Evolutionary conservation across 2,888 invertebrate genomes (phyloP).

Genomic region (Galerucella nymphaeae): DNA sequence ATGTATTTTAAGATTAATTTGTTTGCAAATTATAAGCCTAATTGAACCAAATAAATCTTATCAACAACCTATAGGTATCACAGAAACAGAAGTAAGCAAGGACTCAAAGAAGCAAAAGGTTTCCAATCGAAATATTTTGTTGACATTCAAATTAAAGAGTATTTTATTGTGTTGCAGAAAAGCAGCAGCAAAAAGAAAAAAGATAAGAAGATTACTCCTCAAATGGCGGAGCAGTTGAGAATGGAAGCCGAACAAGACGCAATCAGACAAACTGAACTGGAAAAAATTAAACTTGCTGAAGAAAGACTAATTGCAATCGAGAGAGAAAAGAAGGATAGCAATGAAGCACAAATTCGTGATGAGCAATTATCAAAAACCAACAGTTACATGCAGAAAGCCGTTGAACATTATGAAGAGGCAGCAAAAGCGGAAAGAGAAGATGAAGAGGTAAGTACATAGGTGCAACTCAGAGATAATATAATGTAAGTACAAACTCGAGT

Average conservation of each 20-base stretch:
- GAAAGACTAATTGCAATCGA: constrained; percentile 56
- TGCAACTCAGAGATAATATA: too few species aligned
- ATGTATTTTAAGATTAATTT: neutral
- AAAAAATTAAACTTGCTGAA: constrained; percentile 52
- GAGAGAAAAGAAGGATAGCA: constrained; percentile 59
- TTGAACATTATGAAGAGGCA: constrained; percentile 13
- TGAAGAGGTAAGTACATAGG: constrained; percentile 29
- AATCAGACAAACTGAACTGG: constrained; percentile 45
- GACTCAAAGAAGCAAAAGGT: constrained; percentile 15
- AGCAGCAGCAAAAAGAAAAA: constrained; percentile 43
- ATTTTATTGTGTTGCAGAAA: constrained; percentile 3
- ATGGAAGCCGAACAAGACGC: constrained; percentile 50
- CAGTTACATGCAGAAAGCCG: constrained; percentile 37
- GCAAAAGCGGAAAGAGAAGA: constrained; percentile 22
- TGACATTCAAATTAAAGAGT: neutral
- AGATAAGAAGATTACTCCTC: constrained; percentile 55
- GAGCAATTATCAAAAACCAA: constrained; percentile 55
- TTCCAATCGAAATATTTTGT: neutral
- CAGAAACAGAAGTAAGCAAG: neutral
- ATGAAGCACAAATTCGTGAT: constrained; percentile 54
- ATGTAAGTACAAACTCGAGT: constrained; percentile 13
- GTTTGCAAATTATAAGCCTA: neutral
- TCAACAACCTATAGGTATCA: neutral
- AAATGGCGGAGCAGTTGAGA: constrained; percentile 49
- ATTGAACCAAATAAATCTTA: neutral